Conservation (phyloP, 2,888 invertebrate genomes). For the Apodemia duryi region DNA sequence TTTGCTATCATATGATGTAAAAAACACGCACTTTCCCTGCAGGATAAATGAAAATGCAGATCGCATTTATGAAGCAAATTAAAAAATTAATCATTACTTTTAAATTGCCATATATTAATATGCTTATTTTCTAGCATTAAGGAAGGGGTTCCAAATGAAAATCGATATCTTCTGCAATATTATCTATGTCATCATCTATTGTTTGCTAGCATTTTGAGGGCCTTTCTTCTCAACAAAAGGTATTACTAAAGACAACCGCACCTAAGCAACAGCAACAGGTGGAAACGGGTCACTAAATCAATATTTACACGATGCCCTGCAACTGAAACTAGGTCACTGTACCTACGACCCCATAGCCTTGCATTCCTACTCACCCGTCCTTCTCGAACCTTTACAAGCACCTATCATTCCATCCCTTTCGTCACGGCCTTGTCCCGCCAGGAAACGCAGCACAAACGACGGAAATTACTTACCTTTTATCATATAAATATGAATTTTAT, state of each 20-base stretch:
- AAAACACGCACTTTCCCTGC: too few relatives aligned
- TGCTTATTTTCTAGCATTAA: too few relatives aligned
- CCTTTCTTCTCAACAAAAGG: constrained; percentile 2
- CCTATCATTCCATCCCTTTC: constrained; percentile 44
- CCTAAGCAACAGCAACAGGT: constrained; percentile 60
- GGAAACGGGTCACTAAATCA: constrained; percentile 62
- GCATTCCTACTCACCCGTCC: constrained; percentile 53
- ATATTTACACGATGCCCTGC: constrained; percentile 70
- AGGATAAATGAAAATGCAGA: too few relatives aligned
- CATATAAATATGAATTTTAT: constrained; percentile 55
- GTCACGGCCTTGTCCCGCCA: constrained; percentile 59
- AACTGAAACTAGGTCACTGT: constrained; percentile 69
- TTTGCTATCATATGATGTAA: too few relatives aligned
- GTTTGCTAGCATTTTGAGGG: neutral
- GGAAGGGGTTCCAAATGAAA: neutral
- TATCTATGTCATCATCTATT: too few relatives aligned
- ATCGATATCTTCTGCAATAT: neutral
- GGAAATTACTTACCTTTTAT: constrained; percentile 50
- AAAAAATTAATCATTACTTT: too few relatives aligned
- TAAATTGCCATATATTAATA: too few relatives aligned
- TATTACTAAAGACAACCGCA: constrained; percentile 11
- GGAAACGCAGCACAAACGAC: constrained; percentile 61
- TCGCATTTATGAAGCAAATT: too few relatives aligned
- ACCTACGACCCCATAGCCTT: constrained; percentile 71
- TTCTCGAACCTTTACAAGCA: constrained; percentile 37